These are phyloP conservation scores for Prionailurus viverrinus DNA, from an alignment of 2,113 vertebrate genomes.

Conservation along the genomic window DNA sequence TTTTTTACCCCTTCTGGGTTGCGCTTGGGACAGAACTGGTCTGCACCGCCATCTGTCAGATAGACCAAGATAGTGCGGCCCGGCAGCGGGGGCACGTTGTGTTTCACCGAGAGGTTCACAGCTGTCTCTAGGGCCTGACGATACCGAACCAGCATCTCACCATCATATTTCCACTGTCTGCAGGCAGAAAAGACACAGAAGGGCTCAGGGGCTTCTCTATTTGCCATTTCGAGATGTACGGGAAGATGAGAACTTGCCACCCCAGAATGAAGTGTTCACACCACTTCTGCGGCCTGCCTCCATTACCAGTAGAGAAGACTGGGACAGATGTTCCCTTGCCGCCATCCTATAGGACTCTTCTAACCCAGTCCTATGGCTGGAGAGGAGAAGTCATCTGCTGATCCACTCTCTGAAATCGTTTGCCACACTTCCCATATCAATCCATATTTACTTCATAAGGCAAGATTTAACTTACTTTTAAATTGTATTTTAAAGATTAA, in stretches of 20 bases:
- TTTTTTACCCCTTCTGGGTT: conserved; percentile 56
- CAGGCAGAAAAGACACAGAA: background rate
- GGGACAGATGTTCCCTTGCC: background rate
- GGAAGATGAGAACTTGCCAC: background rate
- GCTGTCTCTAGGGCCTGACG: conserved; percentile 90
- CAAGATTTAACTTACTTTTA: background rate
- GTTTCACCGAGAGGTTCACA: conserved; percentile 89
- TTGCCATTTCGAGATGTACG: background rate
- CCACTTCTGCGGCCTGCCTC: background rate
- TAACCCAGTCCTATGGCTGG: background rate
- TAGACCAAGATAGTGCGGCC: conserved; percentile 91
- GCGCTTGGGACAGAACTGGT: background rate
- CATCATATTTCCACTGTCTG: conserved; percentile 82
- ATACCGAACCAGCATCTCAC: conserved; percentile 88
- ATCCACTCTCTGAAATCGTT: background rate
- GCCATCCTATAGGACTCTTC: background rate
- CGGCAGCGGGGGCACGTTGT: conserved; percentile 91
- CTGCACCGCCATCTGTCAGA: fast-evolving
- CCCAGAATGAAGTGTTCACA: background rate
- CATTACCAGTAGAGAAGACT: background rate
- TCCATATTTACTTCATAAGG: background rate
- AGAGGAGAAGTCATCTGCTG: background rate
- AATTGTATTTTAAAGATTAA: conserved; percentile 19
- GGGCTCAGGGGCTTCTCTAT: background rate
- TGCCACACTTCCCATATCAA: background rate